Percentiles rank a stretch among this genome's conserved stretches.
phyloP scores from a whole-genome alignment of 2,888 invertebrate species.

The Nomada flava region DNA sequence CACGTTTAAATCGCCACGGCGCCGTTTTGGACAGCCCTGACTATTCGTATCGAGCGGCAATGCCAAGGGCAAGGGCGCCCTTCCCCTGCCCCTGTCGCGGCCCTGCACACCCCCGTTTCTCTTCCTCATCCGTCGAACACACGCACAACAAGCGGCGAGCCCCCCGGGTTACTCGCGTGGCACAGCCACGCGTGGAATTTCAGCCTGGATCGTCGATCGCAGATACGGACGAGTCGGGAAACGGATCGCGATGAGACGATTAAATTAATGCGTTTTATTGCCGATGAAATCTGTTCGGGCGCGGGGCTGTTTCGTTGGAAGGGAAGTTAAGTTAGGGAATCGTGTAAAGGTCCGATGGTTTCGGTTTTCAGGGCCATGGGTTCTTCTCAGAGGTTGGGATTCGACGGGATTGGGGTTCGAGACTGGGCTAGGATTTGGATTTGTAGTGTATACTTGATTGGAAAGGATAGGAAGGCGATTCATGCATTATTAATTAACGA shows the following conservation, averaged over 20 bases:
- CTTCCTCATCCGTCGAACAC: slow-evolving; percentile 67
- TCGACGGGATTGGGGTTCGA: too few species aligned
- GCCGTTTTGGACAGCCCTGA: slow-evolving; percentile 82
- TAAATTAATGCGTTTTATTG: too few species aligned
- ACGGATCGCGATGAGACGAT: background rate
- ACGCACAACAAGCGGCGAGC: slow-evolving; percentile 37
- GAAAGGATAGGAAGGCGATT: too few species aligned
- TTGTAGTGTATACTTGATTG: too few species aligned
- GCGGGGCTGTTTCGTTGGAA: too few species aligned
- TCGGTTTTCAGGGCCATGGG: too few species aligned
- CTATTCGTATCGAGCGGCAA: slow-evolving; percentile 84
- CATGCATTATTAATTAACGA: too few species aligned
- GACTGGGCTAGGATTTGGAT: too few species aligned
- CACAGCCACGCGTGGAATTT: slow-evolving; percentile 42
- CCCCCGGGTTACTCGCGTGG: slow-evolving; percentile 2
- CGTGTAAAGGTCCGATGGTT: too few species aligned
- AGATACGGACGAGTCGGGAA: slow-evolving; percentile 31
- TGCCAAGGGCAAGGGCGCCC: slow-evolving; percentile 84
- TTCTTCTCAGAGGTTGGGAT: too few species aligned
- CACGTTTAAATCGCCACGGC: slow-evolving; percentile 74
- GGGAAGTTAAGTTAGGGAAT: too few species aligned
- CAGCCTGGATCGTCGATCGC: slow-evolving; percentile 27
- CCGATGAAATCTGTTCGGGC: too few species aligned
- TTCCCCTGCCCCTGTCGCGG: slow-evolving; percentile 73
- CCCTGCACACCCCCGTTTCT: slow-evolving; percentile 66